Evolutionary conservation across 2,113 vertebrate species (phyloP).

Genomic region (Oncorhynchus keta): DNA sequence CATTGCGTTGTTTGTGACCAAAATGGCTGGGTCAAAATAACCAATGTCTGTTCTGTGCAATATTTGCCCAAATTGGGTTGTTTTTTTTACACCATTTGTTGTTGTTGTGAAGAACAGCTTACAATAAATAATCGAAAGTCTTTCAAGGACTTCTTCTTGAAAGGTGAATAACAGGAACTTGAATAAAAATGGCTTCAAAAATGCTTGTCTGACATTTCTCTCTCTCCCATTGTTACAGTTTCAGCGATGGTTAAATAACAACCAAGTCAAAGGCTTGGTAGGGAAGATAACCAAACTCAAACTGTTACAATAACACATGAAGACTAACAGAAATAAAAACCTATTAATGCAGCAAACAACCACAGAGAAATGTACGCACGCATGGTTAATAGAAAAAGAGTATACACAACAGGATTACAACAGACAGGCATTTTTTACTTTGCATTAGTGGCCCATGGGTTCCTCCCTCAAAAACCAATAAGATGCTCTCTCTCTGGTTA

Average conservation of each 20-base stretch:
- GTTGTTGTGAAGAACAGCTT: not conserved
- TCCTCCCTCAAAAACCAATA: conserved; percentile 2
- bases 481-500: not conserved
- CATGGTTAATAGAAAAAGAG: not conserved
- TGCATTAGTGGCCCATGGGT: not conserved
- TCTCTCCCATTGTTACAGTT: not conserved
- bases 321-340: not conserved
- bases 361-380: conserved; percentile 10
- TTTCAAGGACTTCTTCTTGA: not conserved
- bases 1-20: too few species aligned
- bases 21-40: too few species aligned
- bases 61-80: too few species aligned
- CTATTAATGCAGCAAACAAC: conserved; percentile 14
- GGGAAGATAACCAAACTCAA: not conserved
- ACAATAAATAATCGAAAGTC: not conserved
- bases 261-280: conserved; percentile 22
- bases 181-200: not conserved
- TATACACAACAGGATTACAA: not conserved
- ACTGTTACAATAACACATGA: conserved; percentile 33
- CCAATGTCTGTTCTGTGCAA: too few species aligned
- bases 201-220: not conserved
- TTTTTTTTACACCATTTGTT: too few species aligned
- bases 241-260: conserved; percentile 23
- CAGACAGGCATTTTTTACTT: not conserved
- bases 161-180: not conserved